Conservation (phyloP, 2,797 vertebrate genomes). For the Tokudaia muenninki region DNA sequence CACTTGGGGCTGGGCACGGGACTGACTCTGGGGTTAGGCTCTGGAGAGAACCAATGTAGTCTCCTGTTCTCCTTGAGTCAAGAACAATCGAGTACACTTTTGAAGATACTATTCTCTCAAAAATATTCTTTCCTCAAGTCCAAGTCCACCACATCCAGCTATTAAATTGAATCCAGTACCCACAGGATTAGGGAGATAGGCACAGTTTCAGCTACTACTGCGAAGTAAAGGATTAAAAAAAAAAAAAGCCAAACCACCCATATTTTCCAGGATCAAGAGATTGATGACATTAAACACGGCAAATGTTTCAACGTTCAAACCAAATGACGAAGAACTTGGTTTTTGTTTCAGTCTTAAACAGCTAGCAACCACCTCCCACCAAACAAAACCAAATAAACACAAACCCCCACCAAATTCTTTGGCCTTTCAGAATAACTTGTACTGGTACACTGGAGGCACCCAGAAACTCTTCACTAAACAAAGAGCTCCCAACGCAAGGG, state of each 20-base stretch:
- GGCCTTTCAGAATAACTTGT: conserved; percentile 46
- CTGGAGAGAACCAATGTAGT: background rate
- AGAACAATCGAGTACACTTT: conserved; percentile 28
- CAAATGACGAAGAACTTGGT: conserved; percentile 70
- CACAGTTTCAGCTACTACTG: conserved; percentile 22
- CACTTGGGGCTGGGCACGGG: background rate
- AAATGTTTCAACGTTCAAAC: conserved; percentile 72
- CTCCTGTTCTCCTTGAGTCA: background rate
- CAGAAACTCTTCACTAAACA: background rate
- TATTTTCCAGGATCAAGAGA: conserved; percentile 76
- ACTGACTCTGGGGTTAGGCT: background rate
- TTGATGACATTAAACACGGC: conserved; percentile 61
- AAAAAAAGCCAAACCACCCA: background rate
- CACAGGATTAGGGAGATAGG: conserved; percentile 34
- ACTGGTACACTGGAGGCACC: background rate
- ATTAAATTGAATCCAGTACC: conserved; percentile 72
- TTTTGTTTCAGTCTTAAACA: conserved; percentile 59
- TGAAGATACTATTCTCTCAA: background rate
- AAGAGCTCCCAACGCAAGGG: background rate
- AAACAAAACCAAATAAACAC: conserved; percentile 68
- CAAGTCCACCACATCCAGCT: conserved; percentile 58
- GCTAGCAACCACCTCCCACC: conserved; percentile 55
- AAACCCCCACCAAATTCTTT: background rate
- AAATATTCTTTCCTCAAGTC: conserved; percentile 15
- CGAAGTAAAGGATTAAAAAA: conserved; percentile 24